phyloP scores from a whole-genome alignment of 2,113 vertebrate genomes.

The Coptodon rendalli region DNA sequence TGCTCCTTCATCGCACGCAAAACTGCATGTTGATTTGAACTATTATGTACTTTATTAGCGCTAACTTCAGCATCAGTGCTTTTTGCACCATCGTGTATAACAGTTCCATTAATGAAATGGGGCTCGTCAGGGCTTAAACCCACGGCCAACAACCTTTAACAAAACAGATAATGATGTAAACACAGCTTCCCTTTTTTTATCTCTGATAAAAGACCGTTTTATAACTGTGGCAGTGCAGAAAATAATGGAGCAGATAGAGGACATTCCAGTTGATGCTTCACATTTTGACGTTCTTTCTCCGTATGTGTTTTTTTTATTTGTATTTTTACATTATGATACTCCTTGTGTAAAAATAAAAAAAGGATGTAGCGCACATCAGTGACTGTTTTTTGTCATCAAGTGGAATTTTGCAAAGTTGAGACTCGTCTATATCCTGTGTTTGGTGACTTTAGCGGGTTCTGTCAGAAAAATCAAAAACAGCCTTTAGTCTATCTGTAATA shows the following conservation, averaged over 20 bases:
- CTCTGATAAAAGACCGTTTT: not conserved
- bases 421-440: not conserved
- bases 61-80: not conserved
- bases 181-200: not conserved
- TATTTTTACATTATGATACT: not conserved
- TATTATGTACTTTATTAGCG: not conserved
- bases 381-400: not conserved
- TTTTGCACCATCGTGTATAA: not conserved
- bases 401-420: not conserved
- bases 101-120: not conserved
- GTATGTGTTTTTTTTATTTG: not conserved
- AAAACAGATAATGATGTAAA: not conserved
- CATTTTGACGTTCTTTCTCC: not conserved
- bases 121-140: not conserved
- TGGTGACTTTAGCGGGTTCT: not conserved
- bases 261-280: not conserved
- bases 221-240: not conserved
- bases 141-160: not conserved
- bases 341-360: not conserved
- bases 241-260: not conserved
- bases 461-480: not conserved
- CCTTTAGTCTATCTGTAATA: not conserved
- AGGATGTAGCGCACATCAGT: not conserved
- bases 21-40: not conserved
- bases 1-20: not conserved